Percentiles rank a stretch among this genome's conserved stretches.
Conservation (phyloP, 1,140 invertebrate species). For the Hyles euphorbiae region DNA sequence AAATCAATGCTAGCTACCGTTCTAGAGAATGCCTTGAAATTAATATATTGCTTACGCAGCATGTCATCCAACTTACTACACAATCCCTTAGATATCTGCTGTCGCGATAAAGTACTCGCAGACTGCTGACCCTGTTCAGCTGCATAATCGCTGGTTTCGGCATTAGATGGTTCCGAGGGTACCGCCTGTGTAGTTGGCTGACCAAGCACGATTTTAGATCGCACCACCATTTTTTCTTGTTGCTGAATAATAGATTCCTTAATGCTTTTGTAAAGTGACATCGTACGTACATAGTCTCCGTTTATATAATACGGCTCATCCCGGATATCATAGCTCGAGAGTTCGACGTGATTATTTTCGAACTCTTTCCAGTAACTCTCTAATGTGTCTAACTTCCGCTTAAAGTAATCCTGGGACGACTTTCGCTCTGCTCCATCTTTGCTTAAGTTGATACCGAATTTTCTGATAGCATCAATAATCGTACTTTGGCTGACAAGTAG, state of each 20-base stretch:
- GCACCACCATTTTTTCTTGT: background rate
- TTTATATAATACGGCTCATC: no score
- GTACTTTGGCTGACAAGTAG: background rate
- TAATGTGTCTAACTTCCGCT: background rate
- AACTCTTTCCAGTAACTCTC: conserved; percentile 11
- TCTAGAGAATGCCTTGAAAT: conserved; percentile 9
- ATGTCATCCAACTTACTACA: conserved; percentile 7
- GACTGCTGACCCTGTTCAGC: background rate
- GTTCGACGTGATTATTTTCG: conserved; percentile 4
- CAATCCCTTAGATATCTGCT: background rate
- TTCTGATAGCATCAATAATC: conserved; percentile 5
- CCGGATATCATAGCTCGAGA: background rate
- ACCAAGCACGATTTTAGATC: background rate
- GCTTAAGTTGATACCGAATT: conserved; percentile 5
- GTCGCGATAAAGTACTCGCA: background rate
- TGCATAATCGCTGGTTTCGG: background rate
- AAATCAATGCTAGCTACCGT: conserved; percentile 8
- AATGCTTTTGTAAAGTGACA: no score
- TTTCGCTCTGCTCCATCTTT: conserved; percentile 9
- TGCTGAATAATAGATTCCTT: no score
- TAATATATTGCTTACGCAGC: conserved; percentile 3
- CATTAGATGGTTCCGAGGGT: background rate
- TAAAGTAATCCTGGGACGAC: conserved; percentile 5
- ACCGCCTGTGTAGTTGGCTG: background rate
- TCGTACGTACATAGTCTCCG: no score